These are phyloP conservation scores for Heteromormyrus szaboi DNA, from an alignment of 2,797 vertebrate species.

Conservation along the genomic window DNA sequence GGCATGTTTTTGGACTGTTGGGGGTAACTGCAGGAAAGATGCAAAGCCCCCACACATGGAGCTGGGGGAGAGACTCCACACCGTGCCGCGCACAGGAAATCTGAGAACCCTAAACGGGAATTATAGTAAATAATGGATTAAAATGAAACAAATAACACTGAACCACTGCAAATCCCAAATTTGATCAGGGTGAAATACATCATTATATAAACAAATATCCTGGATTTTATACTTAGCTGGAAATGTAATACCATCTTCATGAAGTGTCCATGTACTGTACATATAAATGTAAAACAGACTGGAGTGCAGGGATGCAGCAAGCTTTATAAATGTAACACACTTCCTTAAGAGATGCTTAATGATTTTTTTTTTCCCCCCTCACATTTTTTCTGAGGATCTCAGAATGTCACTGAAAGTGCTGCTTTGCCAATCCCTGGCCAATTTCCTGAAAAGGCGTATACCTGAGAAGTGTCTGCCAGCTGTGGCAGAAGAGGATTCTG, in stretches of 20 bases:
- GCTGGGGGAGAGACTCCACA: not conserved
- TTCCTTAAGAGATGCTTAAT: not conserved
- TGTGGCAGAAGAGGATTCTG: not conserved
- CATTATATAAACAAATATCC: not conserved
- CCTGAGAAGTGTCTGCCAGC: not conserved
- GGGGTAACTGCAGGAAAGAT: not conserved
- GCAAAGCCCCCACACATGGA: not conserved
- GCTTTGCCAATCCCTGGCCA: not conserved
- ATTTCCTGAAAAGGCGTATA: not conserved
- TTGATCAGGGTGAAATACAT: not conserved
- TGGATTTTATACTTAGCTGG: not conserved
- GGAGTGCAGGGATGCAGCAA: not conserved
- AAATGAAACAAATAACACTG: not conserved
- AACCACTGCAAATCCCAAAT: not conserved
- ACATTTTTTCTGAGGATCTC: too few relatives aligned
- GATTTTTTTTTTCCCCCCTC: not conserved
- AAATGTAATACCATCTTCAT: not conserved
- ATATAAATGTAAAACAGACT: not conserved
- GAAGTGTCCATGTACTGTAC: not conserved
- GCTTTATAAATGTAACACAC: not conserved
- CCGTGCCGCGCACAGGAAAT: not conserved
- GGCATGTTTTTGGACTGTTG: not conserved
- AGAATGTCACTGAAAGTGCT: not conserved
- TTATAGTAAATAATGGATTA: not conserved
- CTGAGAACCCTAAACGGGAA: not conserved